Percentiles rank a stretch among this genome's conserved stretches.
phyloP scores from a whole-genome alignment of 1,140 invertebrate species.

The Harlomillsia oculata region DNA sequence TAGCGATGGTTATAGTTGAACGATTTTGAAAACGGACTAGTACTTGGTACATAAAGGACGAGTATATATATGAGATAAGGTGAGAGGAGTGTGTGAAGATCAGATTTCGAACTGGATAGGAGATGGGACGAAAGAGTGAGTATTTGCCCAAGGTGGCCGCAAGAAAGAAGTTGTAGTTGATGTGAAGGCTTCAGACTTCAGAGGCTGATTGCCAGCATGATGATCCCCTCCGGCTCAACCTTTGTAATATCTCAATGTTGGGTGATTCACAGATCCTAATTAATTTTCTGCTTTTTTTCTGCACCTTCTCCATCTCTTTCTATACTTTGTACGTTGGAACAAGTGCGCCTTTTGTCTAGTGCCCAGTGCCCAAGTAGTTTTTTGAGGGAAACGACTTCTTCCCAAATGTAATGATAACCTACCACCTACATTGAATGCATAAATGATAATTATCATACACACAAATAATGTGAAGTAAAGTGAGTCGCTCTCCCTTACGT shows the following conservation, averaged over 20 bases:
- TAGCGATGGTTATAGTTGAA: too few relatives aligned
- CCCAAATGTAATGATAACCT: constrained; percentile 13
- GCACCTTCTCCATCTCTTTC: background rate
- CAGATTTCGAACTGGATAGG: constrained; percentile 15
- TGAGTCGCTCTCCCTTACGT: background rate
- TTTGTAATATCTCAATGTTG: constrained; percentile 28
- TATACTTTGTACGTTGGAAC: too few relatives aligned
- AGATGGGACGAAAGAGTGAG: background rate
- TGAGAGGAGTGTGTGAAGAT: constrained; percentile 3
- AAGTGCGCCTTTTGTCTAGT: background rate
- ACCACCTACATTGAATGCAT: constrained; percentile 28
- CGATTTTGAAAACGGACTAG: too few relatives aligned
- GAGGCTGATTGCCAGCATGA: constrained; percentile 28
- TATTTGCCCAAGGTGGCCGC: background rate
- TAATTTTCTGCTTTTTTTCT: constrained; percentile 25
- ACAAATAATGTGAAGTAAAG: background rate
- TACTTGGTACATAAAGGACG: too few relatives aligned
- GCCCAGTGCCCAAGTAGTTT: background rate
- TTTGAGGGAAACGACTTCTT: constrained; percentile 18
- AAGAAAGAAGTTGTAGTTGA: constrained; percentile 1
- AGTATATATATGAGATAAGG: too few relatives aligned
- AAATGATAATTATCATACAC: constrained; percentile 28
- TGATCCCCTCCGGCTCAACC: constrained; percentile 18
- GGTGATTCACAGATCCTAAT: constrained; percentile 26
- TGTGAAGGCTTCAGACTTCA: constrained; percentile 14